These are phyloP conservation scores for Oncorhynchus kisutch DNA, from an alignment of 2,113 vertebrate species.

Conservation along the genomic window DNA sequence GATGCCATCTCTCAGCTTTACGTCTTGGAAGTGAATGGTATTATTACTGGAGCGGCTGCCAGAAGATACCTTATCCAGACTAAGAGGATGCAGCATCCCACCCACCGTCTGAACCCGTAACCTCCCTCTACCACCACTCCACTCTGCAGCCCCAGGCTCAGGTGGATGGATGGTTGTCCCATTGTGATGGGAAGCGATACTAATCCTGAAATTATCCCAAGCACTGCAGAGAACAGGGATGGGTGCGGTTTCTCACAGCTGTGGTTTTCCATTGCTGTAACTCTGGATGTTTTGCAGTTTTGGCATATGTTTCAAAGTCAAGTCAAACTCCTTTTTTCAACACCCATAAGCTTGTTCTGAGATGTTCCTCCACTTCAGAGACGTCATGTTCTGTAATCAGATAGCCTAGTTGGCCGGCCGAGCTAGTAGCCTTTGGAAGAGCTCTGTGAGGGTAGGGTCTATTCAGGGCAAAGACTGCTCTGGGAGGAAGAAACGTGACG, in stretches of 20 bases:
- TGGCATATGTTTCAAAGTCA: conserved; percentile 29
- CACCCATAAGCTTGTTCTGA: conserved; percentile 28
- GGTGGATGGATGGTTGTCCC: conserved; percentile 19
- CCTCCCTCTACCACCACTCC: not conserved
- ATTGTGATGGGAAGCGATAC: conserved; percentile 12
- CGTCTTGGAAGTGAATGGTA: conserved; percentile 7
- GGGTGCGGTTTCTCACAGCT: conserved; percentile 25
- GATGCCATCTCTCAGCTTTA: conserved; percentile 14
- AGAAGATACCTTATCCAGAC: conserved; percentile 4
- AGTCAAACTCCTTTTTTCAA: conserved; percentile 18
- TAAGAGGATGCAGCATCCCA: not conserved
- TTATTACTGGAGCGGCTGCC: conserved; percentile 2
- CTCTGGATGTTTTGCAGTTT: conserved; percentile 23
- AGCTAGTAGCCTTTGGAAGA: conserved; percentile 13
- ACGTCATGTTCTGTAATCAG: conserved; percentile 30
- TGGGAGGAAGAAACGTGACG: conserved; percentile 20
- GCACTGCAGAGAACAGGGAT: conserved; percentile 7
- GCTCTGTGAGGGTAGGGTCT: conserved; percentile 5
- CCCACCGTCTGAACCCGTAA: conserved; percentile 7
- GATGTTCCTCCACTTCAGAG: conserved; percentile 15
- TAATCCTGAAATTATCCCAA: conserved; percentile 24
- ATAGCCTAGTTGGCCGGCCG: conserved; percentile 30
- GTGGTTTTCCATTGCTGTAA: conserved; percentile 20
- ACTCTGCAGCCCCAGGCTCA: not conserved
- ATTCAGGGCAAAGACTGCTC: conserved; percentile 23